phyloP scores from a whole-genome alignment of 2,888 invertebrate genomes.

The Galerucella calmariensis region DNA sequence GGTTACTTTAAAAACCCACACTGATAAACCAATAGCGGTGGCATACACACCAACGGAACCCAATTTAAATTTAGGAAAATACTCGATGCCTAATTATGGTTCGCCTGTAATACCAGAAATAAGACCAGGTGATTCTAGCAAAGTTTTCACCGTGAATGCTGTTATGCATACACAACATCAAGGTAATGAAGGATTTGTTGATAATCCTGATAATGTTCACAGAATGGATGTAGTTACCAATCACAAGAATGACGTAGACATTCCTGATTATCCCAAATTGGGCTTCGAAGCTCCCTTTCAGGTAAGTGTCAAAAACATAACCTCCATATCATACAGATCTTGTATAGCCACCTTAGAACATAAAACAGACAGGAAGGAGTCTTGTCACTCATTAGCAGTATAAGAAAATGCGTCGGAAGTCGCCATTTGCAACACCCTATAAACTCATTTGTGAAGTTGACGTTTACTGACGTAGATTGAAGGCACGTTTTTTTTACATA shows the following conservation, averaged over 20 bases:
- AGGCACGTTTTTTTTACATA: too few relatives aligned
- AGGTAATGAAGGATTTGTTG: constrained; percentile 25
- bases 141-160: constrained; percentile 63
- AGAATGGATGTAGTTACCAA: constrained; percentile 31
- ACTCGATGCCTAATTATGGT: constrained; percentile 66
- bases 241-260: constrained; percentile 46
- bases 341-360: too few relatives aligned
- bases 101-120: constrained; percentile 67
- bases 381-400: too few relatives aligned
- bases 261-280: constrained; percentile 56
- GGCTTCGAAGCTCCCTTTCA: constrained; percentile 78
- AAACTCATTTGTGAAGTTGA: too few relatives aligned
- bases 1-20: constrained; percentile 62
- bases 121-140: constrained; percentile 34
- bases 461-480: too few relatives aligned
- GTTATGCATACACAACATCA: constrained; percentile 63
- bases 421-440: too few relatives aligned
- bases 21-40: constrained; percentile 73
- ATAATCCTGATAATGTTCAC: constrained; percentile 5
- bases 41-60: constrained; percentile 73
- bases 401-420: too few relatives aligned
- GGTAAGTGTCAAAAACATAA: constrained; percentile 64
- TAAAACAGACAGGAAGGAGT: too few relatives aligned
- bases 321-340: too few relatives aligned
- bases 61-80: constrained; percentile 57